A percentile compares a stretch with the other conserved stretches of the same genome.
Evolutionary conservation across 2,797 vertebrate species (phyloP).

Genomic region (Spheniscus humboldti): DNA sequence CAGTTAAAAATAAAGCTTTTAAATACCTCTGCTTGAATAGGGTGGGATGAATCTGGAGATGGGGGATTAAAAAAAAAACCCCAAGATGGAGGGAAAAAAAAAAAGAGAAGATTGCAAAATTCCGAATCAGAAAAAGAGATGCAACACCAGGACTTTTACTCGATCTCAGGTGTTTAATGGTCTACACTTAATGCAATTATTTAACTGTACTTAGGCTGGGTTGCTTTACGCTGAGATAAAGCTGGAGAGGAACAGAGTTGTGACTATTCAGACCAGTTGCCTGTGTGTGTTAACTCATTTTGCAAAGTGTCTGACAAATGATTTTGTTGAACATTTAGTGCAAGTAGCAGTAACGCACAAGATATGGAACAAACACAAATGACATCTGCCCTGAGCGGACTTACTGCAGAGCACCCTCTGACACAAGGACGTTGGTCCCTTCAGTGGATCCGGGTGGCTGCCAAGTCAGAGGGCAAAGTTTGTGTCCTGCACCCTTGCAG

Average conservation of each 20-base stretch:
- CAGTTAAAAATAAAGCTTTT: slow-evolving; percentile 45
- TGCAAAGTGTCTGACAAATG: neutral
- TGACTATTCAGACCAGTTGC: neutral
- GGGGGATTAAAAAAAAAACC: too few species aligned
- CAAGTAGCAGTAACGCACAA: fast-evolving
- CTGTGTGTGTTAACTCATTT: fast-evolving
- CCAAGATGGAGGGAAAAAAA: fast-evolving
- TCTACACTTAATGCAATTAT: neutral
- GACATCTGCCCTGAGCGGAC: neutral
- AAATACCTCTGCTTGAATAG: neutral
- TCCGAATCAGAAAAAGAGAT: neutral
- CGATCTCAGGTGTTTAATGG: fast-evolving
- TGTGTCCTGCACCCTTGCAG: neutral
- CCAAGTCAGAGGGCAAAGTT: neutral
- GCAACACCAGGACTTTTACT: neutral
- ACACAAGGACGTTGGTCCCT: neutral
- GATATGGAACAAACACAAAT: neutral
- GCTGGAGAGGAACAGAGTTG: neutral
- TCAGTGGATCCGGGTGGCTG: neutral
- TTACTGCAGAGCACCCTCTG: neutral
- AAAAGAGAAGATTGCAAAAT: neutral
- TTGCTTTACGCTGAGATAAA: neutral
- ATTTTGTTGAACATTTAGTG: neutral
- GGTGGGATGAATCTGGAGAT: neutral
- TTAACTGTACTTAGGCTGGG: neutral